These are phyloP conservation scores for Sterna hirundo DNA, from an alignment of 2,113 vertebrate genomes.

Conservation along the genomic window DNA sequence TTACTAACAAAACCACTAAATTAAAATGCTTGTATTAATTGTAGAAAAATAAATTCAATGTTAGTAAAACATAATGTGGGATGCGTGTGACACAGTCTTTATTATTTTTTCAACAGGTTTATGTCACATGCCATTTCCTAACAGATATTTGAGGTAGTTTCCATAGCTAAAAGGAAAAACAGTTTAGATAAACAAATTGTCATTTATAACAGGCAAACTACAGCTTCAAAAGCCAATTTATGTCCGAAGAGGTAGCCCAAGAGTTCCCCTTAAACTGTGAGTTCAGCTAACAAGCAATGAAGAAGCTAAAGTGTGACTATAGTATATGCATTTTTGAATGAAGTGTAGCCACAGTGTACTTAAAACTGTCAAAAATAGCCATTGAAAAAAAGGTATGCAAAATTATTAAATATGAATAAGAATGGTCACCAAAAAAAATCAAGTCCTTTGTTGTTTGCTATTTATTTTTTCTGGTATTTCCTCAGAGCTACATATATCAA, in stretches of 20 bases:
- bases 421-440: not conserved
- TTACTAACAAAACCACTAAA: not conserved
- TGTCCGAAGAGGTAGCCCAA: not conserved
- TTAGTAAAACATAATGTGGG: not conserved
- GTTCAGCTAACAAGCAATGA: not conserved
- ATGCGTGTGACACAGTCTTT: not conserved
- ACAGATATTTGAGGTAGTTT: not conserved
- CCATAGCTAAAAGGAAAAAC: not conserved
- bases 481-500: not conserved
- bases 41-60: not conserved
- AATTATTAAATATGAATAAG: not conserved
- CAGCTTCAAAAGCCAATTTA: not conserved
- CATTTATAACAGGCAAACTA: not conserved
- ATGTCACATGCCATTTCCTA: not conserved
- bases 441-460: not conserved
- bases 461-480: not conserved
- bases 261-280: not conserved
- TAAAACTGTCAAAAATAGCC: not conserved
- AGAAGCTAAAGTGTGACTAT: not conserved
- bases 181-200: not conserved
- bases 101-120: not conserved
- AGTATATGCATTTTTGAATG: not conserved
- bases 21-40: not conserved
- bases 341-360: not conserved
- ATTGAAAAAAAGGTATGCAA: not conserved